Evolutionary conservation across 23 tunicate genomes (phyloP), one percentile per base, ranked within the genome.

Genomic region (Trididemnum nubilum): DNA sequence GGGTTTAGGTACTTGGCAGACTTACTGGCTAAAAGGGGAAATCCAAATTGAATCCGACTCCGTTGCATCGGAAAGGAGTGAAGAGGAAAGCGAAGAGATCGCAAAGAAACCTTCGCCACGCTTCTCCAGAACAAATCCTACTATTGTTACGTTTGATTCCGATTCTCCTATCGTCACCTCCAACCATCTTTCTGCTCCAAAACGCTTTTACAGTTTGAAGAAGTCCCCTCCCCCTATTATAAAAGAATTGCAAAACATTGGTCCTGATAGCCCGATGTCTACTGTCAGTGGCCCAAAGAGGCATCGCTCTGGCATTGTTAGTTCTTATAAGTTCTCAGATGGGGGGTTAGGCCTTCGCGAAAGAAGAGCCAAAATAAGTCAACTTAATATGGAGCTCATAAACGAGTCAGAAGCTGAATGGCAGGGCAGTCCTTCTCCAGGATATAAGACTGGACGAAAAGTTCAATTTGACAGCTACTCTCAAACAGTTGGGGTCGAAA

Each of bases 1-100:
- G 97, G 97, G 97, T 39, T 37, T 92, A 0, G 97, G 97, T 39
- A 82, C 37, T n/a, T 82, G 88, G 91, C 71, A 92, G 50, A 92
- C 97, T 24, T 92, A 88, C 88, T 92, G 97, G 97, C 78, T 92
- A 33, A 33, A 40, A 30, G 91, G 90, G 0, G 97, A 92, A 83
- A 37, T 54, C 37, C 22, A 30, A 24, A 2, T 32, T 28, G 31
- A 67, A 3, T 32, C 3, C 7, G 74, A 67, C 22, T 33, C 38
- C 37, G 33, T 67, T 12, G 15, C 54, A 44, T 44, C 54, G 9
- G 54, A 44, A 7, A 15, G 15, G 9, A 15, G 15, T 15, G 54
- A 7, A 44, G 54, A 44, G 15, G 54, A 44, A 44, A n/a, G n/a
- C n/a, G 54, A 44, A 15, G 54, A 44, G 15, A 15, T 44, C 12